Percentiles rank a stretch among this genome's conserved stretches.
Evolutionary conservation across 2,113 vertebrate genomes (phyloP).

Genomic region (Hypanus sabinus): DNA sequence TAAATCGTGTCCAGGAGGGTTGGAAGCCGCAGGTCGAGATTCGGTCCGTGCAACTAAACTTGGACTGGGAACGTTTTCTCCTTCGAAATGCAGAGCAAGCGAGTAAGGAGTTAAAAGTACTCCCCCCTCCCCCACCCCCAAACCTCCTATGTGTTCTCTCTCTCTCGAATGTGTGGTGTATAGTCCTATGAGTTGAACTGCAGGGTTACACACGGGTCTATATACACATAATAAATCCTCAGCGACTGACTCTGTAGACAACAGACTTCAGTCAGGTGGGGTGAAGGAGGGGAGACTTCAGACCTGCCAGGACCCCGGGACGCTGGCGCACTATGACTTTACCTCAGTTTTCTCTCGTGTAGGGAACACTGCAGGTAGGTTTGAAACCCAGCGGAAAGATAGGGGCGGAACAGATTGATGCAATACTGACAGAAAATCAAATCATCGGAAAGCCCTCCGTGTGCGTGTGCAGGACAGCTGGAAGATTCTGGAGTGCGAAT

Average conservation of each 20-base stretch:
- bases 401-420: not conserved
- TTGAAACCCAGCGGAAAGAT: not conserved
- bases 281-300: not conserved
- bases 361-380: not conserved
- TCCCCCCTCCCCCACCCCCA: too few relatives aligned
- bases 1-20: too few relatives aligned
- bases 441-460: not conserved
- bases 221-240: not conserved
- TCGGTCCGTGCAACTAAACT: too few relatives aligned
- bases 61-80: not conserved
- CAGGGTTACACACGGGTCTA: not conserved
- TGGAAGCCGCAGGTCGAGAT: too few relatives aligned
- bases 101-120: not conserved
- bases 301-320: not conserved
- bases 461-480: not conserved
- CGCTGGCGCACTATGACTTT: not conserved
- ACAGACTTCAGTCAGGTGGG: not conserved
- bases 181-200: not conserved
- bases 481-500: not conserved
- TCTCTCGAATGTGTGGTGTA: not conserved
- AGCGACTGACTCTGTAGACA: not conserved
- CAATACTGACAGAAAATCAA: not conserved
- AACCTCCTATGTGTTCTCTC: not conserved
- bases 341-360: not conserved
- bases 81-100: not conserved